Evolutionary conservation across 1,140 invertebrate genomes (phyloP).

Genomic region (Drosophila burlai): DNA sequence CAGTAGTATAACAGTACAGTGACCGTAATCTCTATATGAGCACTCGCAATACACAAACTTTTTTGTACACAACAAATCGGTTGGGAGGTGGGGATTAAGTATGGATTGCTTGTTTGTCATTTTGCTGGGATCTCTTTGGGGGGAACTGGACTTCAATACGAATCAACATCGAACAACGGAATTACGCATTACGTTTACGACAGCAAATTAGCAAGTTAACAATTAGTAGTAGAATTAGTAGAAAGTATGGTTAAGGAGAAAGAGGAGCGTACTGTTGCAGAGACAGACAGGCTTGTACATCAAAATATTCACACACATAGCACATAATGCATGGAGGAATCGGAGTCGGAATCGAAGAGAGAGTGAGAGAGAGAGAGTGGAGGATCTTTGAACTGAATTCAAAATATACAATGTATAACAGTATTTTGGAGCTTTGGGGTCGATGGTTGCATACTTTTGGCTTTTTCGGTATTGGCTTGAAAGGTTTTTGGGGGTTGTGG

Average conservation of each 20-base stretch:
- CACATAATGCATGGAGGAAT: conserved; percentile 31
- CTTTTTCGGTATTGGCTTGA: conserved; percentile 24
- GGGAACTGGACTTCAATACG: conserved; percentile 47
- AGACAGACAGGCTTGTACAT: conserved; percentile 46
- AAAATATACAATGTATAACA: conserved; percentile 24
- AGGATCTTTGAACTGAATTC: conserved; percentile 34
- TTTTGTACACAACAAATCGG: conserved; percentile 52
- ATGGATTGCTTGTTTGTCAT: conserved; percentile 33
- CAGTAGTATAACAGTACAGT: conserved; percentile 20
- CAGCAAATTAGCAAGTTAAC: conserved; percentile 70
- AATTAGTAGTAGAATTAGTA: conserved; percentile 45
- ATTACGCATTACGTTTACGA: conserved; percentile 72
- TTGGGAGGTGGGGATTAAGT: conserved; percentile 14
- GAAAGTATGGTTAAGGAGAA: conserved; percentile 55
- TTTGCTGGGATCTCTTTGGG: conserved; percentile 31
- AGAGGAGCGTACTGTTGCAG: conserved; percentile 65
- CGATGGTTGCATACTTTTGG: conserved; percentile 50
- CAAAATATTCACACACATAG: conserved; percentile 34
- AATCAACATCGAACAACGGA: conserved; percentile 71
- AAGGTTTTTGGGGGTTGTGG: conserved; percentile 25
- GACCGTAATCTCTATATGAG: conserved; percentile 8
- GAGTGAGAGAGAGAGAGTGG: conserved; percentile 21
- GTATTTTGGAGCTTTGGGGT: conserved; percentile 43
- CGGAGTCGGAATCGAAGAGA: conserved; percentile 14
- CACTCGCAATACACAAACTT: conserved; percentile 35